Evolutionary conservation across 2,888 invertebrate species (phyloP).

Genomic region (Chaetogeoica ovagalla): DNA sequence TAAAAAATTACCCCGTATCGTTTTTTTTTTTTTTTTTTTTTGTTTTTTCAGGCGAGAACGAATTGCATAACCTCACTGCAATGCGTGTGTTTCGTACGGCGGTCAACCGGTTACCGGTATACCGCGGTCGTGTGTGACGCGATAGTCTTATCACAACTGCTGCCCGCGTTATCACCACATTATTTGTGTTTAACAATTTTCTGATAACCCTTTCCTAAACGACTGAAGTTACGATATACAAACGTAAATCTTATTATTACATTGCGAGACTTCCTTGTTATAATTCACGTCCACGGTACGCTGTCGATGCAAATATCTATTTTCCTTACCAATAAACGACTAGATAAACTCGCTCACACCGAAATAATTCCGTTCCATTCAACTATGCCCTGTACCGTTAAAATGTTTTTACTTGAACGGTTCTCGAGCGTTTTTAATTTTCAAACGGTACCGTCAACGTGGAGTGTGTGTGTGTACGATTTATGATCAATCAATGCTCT

Average conservation of each 20-base stretch:
- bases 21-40: too few relatives aligned
- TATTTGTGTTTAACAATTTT: neutral
- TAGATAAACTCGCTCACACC: neutral
- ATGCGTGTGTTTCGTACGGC: neutral
- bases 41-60: too few relatives aligned
- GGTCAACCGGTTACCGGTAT: neutral
- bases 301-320: neutral
- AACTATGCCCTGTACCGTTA: neutral
- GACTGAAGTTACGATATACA: neutral
- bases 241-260: neutral
- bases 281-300: neutral
- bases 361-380: neutral
- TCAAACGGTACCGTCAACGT: neutral
- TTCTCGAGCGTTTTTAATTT: neutral
- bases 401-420: neutral
- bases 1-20: too few relatives aligned
- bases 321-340: neutral
- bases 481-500: neutral
- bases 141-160: neutral
- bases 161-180: neutral
- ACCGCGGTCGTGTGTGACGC: neutral
- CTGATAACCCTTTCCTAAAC: constrained; percentile 21
- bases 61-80: constrained; percentile 8
- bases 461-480: neutral
- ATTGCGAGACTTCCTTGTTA: constrained; percentile 9